phyloP scores from a whole-genome alignment of 2,888 invertebrate species.

The Coronaproctus castanopsis region DNA sequence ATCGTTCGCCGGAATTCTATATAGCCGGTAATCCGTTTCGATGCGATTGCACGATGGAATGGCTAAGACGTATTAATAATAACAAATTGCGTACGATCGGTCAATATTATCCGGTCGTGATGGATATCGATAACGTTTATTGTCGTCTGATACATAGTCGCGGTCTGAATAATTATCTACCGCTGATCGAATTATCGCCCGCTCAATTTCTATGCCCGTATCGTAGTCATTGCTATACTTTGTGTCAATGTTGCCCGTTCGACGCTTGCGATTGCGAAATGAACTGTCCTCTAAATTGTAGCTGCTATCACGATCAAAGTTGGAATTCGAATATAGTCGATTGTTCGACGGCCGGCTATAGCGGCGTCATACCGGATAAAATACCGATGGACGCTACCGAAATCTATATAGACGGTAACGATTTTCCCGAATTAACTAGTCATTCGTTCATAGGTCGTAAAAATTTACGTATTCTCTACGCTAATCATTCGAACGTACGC shows the following conservation, averaged over 20 bases:
- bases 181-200: constrained; percentile 67
- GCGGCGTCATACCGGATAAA: constrained; percentile 52
- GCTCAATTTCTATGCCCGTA: constrained; percentile 83
- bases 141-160: constrained; percentile 71
- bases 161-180: constrained; percentile 52
- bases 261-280: constrained; percentile 95
- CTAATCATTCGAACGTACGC: constrained; percentile 71
- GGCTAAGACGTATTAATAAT: constrained; percentile 79
- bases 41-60: constrained; percentile 89
- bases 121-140: constrained; percentile 74
- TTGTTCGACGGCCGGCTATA: constrained; percentile 62
- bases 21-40: constrained; percentile 85
- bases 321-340: constrained; percentile 87
- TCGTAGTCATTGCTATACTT: constrained; percentile 78
- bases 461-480: constrained; percentile 65
- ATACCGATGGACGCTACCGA: constrained; percentile 92
- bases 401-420: constrained; percentile 80
- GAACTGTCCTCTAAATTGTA: constrained; percentile 84
- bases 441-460: constrained; percentile 83
- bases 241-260: constrained; percentile 90
- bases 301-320: constrained; percentile 82
- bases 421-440: constrained; percentile 64
- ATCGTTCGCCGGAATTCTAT: constrained; percentile 72
- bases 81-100: constrained; percentile 57
- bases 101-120: constrained; percentile 77